A percentile compares a stretch with the other conserved stretches of the same genome.
Evolutionary conservation across 2,888 invertebrate genomes (phyloP).

Genomic region (Harpalus rufipes): DNA sequence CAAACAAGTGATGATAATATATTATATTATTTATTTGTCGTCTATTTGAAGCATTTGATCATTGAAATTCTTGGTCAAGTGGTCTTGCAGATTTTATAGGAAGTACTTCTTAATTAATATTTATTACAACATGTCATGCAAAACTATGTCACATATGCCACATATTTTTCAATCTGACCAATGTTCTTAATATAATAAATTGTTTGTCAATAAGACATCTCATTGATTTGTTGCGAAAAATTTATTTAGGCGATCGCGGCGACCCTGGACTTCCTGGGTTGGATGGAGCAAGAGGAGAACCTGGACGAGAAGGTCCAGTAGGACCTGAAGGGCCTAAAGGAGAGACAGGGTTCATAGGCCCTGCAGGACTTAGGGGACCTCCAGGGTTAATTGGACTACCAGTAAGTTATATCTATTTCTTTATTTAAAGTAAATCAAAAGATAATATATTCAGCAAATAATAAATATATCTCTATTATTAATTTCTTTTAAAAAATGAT

Average conservation of each 20-base stretch:
- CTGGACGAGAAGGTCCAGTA: constrained; percentile 71
- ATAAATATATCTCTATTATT: too few relatives aligned
- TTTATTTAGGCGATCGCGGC: constrained; percentile 73
- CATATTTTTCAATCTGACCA: constrained; percentile 45
- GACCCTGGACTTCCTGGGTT: constrained; percentile 74
- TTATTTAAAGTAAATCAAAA: background rate
- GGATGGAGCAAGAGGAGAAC: constrained; percentile 73
- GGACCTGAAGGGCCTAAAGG: constrained; percentile 71
- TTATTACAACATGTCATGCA: constrained; percentile 49
- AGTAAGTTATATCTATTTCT: constrained; percentile 69
- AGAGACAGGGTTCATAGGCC: constrained; percentile 74
- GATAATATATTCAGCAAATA: too few relatives aligned
- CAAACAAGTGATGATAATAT: too few relatives aligned
- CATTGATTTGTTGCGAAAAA: background rate
- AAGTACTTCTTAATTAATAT: constrained; percentile 50
- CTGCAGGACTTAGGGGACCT: constrained; percentile 75
- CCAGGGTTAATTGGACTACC: constrained; percentile 72
- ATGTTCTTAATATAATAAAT: constrained; percentile 47
- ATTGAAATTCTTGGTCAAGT: constrained; percentile 17
- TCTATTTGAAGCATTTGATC: background rate
- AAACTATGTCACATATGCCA: constrained; percentile 55
- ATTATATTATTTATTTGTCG: background rate
- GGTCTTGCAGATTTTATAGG: constrained; percentile 46
- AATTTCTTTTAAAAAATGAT: too few relatives aligned
- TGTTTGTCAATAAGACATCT: constrained; percentile 29